phyloP scores from a whole-genome alignment of 2,113 vertebrate genomes.

The Callaeas wilsoni region DNA sequence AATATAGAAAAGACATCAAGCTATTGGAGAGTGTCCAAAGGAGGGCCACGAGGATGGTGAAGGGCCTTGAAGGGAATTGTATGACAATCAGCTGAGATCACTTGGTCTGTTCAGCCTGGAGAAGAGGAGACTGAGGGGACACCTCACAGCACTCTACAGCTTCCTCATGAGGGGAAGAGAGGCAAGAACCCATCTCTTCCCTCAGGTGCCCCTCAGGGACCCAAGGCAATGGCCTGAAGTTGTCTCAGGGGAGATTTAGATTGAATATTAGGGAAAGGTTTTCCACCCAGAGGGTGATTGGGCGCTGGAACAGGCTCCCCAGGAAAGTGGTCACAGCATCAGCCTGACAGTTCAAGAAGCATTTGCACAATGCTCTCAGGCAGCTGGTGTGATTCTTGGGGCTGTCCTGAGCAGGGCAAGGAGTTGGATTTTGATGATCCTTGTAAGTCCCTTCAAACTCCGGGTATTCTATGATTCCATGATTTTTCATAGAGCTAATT shows the following conservation, averaged over 20 bases:
- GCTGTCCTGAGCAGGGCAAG: background rate
- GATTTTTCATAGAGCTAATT: background rate
- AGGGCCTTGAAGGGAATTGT: too few relatives aligned
- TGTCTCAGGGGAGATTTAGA: background rate
- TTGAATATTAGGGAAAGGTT: background rate
- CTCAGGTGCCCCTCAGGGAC: background rate
- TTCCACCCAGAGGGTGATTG: background rate
- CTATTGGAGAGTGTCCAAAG: background rate
- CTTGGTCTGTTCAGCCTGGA: background rate
- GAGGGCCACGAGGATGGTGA: background rate
- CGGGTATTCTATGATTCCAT: background rate
- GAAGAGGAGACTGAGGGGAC: too few relatives aligned
- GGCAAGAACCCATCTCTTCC: too few relatives aligned
- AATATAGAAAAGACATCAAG: background rate
- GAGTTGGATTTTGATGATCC: background rate
- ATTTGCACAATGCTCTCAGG: background rate
- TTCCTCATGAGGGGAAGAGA: background rate
- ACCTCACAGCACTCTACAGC: background rate
- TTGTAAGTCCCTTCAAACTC: background rate
- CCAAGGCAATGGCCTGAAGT: background rate
- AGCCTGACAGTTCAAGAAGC: background rate
- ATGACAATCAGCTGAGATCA: background rate
- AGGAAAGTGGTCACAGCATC: background rate
- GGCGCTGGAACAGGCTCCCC: background rate
- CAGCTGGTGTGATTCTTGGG: background rate